Evolutionary conservation across 1,140 invertebrate genomes (phyloP).

Genomic region (Listronotus oregonensis): DNA sequence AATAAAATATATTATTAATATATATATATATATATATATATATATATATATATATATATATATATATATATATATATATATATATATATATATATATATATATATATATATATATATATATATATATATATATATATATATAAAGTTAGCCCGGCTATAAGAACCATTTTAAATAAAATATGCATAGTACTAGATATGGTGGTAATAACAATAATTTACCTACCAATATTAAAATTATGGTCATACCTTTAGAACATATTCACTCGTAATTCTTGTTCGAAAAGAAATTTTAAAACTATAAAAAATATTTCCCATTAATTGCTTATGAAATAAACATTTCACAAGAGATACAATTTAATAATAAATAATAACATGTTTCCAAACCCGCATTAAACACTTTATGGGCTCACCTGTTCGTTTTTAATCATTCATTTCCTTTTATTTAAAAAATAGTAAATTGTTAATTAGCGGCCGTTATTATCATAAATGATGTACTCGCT

Average conservation of each 20-base stretch:
- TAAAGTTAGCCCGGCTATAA: no score
- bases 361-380: constrained; percentile 45
- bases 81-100: no score
- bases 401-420: constrained; percentile 42
- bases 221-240: no score
- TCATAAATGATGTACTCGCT: constrained; percentile 33
- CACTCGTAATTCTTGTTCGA: background rate
- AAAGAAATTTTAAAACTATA: constrained; percentile 6
- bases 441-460: constrained; percentile 38
- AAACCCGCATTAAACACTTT: constrained; percentile 46
- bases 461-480: constrained; percentile 38
- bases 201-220: no score
- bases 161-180: no score
- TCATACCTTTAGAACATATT: background rate
- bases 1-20: no score
- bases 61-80: no score
- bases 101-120: no score
- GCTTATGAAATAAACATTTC: constrained; percentile 37
- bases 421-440: constrained; percentile 41
- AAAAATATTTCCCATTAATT: constrained; percentile 22
- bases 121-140: no score
- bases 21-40: no score
- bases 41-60: no score
- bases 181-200: no score
- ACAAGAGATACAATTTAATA: constrained; percentile 45